These are phyloP conservation scores for Noctua fimbriata DNA, from an alignment of 2,888 invertebrate species.

Conservation along the genomic window DNA sequence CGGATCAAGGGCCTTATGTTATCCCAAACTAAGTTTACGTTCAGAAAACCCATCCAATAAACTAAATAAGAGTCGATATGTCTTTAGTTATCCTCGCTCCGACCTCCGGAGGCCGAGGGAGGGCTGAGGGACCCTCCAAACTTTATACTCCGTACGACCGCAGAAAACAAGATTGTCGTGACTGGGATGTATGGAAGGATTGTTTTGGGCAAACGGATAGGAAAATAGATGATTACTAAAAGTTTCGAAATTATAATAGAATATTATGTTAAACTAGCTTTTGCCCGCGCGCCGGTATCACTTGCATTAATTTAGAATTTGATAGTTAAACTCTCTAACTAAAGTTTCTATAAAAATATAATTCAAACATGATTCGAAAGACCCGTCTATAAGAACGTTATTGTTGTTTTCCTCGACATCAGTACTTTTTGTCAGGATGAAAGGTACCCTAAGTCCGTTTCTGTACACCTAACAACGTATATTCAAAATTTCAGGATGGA, in stretches of 20 bases:
- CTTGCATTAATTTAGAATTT: too few species aligned
- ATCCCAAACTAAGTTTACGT: constrained; percentile 66
- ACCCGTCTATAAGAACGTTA: too few species aligned
- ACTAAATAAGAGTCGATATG: constrained; percentile 69
- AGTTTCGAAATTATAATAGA: neutral
- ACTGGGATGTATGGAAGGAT: constrained; percentile 15
- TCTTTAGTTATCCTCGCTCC: constrained; percentile 64
- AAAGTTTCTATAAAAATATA: too few species aligned
- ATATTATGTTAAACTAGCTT: neutral
- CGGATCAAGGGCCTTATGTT: constrained; percentile 55
- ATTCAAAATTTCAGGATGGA: too few species aligned
- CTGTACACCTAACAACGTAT: too few species aligned
- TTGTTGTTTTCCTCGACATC: too few species aligned
- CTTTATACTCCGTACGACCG: constrained; percentile 59
- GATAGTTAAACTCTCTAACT: too few species aligned
- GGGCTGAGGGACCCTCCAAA: constrained; percentile 55
- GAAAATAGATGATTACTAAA: constrained; percentile 5
- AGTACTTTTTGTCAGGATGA: too few species aligned
- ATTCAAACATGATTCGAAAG: too few species aligned
- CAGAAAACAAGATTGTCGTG: constrained; percentile 55
- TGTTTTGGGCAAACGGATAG: constrained; percentile 26
- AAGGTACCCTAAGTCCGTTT: too few species aligned
- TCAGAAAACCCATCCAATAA: constrained; percentile 65
- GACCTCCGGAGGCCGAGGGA: constrained; percentile 47
- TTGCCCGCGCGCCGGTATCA: too few species aligned